A percentile compares a stretch with the other conserved stretches of the same genome.
These are phyloP conservation scores for Chiloscyllium plagiosum DNA, from an alignment of 2,113 vertebrate genomes.

Conservation along the genomic window DNA sequence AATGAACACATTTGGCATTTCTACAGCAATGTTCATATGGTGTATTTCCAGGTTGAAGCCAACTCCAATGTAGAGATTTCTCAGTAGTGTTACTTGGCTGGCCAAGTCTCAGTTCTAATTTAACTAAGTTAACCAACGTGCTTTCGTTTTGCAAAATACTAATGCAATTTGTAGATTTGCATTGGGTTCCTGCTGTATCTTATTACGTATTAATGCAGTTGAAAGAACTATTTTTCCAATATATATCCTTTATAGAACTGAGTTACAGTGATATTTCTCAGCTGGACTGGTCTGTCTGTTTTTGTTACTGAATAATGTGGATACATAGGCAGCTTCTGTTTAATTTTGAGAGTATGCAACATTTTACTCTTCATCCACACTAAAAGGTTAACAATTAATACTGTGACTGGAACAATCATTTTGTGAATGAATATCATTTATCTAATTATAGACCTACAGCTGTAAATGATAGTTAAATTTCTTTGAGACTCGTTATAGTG, in stretches of 20 bases:
- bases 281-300: constrained; percentile 18
- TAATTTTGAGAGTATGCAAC: background rate
- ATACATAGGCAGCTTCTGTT: background rate
- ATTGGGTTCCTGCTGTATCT: background rate
- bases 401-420: background rate
- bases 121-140: constrained; percentile 42
- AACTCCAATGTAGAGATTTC: background rate
- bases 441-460: background rate
- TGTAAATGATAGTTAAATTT: background rate
- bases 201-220: constrained; percentile 48
- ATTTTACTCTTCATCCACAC: background rate
- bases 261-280: constrained; percentile 24
- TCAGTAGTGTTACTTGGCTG: constrained; percentile 66
- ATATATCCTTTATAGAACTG: constrained; percentile 53
- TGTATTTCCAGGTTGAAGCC: background rate
- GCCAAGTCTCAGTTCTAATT: constrained; percentile 62
- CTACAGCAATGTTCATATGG: background rate
- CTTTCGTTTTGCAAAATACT: background rate
- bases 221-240: constrained; percentile 53
- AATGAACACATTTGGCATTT: background rate
- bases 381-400: background rate
- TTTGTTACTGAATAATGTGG: constrained; percentile 27
- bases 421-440: constrained; percentile 7
- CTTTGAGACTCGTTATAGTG: background rate
- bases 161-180: constrained; percentile 30